These are phyloP conservation scores for Heteropelma amictum DNA, from an alignment of 2,888 invertebrate species.

Conservation along the genomic window DNA sequence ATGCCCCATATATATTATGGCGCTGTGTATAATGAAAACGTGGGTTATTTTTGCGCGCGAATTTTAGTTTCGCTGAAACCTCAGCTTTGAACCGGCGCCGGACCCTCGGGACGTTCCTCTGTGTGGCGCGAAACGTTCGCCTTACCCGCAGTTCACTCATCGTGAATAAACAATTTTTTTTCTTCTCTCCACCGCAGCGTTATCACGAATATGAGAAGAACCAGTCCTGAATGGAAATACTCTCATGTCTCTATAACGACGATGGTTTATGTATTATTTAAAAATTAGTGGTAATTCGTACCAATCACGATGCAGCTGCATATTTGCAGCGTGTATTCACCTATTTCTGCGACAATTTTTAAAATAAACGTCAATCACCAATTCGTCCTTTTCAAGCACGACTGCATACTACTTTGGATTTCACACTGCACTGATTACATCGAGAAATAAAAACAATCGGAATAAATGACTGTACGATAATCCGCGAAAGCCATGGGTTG, in stretches of 20 bases:
- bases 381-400: too few species aligned
- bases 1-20: too few species aligned
- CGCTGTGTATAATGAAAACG: slow-evolving; percentile 13
- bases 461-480: too few species aligned
- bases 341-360: too few species aligned
- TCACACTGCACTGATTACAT: too few species aligned
- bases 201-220: slow-evolving; percentile 9
- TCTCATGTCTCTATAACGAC: neutral
- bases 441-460: too few species aligned
- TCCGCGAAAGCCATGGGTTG: too few species aligned
- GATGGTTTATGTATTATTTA: neutral
- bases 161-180: slow-evolving; percentile 41
- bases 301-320: too few species aligned
- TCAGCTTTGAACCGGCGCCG: slow-evolving; percentile 31
- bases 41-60: slow-evolving; percentile 31
- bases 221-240: slow-evolving; percentile 23
- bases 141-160: slow-evolving; percentile 25
- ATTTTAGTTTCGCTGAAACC: slow-evolving; percentile 29
- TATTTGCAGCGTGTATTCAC: too few species aligned
- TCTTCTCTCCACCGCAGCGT: neutral
- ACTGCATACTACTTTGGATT: too few species aligned
- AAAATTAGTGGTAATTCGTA: neutral
- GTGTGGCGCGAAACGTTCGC: slow-evolving; percentile 3
- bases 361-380: too few species aligned
- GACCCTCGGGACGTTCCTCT: neutral